phyloP scores from a whole-genome alignment of 2,888 invertebrate genomes.

The Phyto melanocephala region DNA sequence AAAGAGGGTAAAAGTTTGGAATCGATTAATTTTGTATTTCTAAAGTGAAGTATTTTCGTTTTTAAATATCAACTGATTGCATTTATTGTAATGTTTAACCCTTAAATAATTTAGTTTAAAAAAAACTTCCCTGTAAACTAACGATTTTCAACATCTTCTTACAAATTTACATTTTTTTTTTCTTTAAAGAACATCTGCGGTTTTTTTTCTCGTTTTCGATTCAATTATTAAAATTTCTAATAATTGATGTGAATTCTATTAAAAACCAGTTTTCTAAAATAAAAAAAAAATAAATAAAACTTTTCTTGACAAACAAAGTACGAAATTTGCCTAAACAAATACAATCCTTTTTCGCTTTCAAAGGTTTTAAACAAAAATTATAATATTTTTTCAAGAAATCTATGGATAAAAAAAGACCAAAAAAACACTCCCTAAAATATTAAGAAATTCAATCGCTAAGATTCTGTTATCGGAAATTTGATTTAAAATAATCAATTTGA shows the following conservation, averaged over 20 bases:
- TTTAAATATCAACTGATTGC: too few relatives aligned
- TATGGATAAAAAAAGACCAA: background rate
- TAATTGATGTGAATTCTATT: slow-evolving; percentile 34
- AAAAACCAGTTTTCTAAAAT: slow-evolving; percentile 47
- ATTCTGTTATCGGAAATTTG: slow-evolving; percentile 43
- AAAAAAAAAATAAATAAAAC: slow-evolving; percentile 3
- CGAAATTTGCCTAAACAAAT: slow-evolving; percentile 55
- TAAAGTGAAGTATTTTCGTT: too few relatives aligned
- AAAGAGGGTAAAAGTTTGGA: too few relatives aligned
- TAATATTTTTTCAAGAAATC: slow-evolving; percentile 27
- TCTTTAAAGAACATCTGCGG: slow-evolving; percentile 34
- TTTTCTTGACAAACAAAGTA: slow-evolving; percentile 1
- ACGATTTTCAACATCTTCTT: too few relatives aligned
- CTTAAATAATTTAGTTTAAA: too few relatives aligned
- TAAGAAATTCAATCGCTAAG: slow-evolving; percentile 37
- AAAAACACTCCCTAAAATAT: slow-evolving; percentile 43
- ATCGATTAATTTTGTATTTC: too few relatives aligned
- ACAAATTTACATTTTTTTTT: too few relatives aligned
- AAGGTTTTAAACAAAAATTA: slow-evolving; percentile 32
- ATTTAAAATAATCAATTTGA: slow-evolving; percentile 58
- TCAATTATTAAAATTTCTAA: background rate
- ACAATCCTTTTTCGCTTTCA: slow-evolving; percentile 29
- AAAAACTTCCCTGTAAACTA: too few relatives aligned
- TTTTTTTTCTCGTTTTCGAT: background rate
- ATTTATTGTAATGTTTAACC: too few relatives aligned